These are phyloP conservation scores for Lacanobia wlatinum DNA, from an alignment of 2,888 invertebrate species.

Conservation along the genomic window DNA sequence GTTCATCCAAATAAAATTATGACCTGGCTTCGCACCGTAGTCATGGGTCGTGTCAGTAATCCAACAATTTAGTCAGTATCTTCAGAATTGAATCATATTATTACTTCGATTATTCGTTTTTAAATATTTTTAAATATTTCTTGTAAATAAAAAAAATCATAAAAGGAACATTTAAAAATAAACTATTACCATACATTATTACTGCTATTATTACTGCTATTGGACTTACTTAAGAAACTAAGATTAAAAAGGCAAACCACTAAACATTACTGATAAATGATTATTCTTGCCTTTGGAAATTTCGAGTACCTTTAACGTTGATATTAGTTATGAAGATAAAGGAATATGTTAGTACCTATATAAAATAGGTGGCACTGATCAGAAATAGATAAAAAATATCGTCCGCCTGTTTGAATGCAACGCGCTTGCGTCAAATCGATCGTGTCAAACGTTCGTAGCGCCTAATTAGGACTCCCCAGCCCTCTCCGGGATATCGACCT, in stretches of 20 bases:
- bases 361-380: background rate
- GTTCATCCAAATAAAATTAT: background rate
- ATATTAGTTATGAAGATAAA: background rate
- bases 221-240: too few relatives aligned
- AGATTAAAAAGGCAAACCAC: background rate
- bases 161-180: too few relatives aligned
- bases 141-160: too few relatives aligned
- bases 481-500: background rate
- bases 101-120: too few relatives aligned
- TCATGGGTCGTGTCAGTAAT: background rate
- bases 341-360: background rate
- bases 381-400: background rate
- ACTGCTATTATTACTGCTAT: too few relatives aligned
- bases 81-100: background rate
- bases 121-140: too few relatives aligned
- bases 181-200: too few relatives aligned
- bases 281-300: background rate
- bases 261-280: background rate
- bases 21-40: background rate
- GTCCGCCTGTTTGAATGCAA: background rate
- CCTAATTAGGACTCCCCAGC: background rate
- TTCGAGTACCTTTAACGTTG: background rate
- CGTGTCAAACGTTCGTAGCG: background rate
- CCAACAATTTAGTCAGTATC: background rate
- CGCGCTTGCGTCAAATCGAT: conserved; percentile 24